Evolutionary conservation across 2,888 invertebrate species (phyloP).

Genomic region (Pterostichus madidus): DNA sequence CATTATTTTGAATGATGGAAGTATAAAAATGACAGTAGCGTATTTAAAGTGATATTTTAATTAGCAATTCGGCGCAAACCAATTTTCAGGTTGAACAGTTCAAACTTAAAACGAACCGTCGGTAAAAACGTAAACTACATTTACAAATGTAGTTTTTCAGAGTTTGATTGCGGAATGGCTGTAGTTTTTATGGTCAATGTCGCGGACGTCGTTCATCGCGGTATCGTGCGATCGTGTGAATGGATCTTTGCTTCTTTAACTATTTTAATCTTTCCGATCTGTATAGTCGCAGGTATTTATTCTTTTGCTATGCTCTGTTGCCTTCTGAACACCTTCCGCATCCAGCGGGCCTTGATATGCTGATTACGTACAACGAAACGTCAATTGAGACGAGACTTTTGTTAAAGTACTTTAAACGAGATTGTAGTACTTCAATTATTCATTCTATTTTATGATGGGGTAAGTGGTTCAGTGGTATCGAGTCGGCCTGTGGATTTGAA

Average conservation of each 20-base stretch:
- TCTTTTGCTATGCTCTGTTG: constrained; percentile 49
- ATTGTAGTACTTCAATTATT: too few relatives aligned
- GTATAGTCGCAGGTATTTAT: constrained; percentile 52
- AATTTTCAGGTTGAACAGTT: constrained; percentile 23
- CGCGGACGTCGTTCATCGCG: too few relatives aligned
- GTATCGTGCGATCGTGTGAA: constrained; percentile 3
- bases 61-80: neutral
- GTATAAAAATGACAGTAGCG: too few relatives aligned
- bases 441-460: too few relatives aligned
- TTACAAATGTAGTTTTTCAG: constrained; percentile 14
- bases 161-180: neutral
- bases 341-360: neutral
- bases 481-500: too few relatives aligned
- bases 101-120: neutral
- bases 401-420: too few relatives aligned
- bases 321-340: constrained; percentile 43
- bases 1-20: too few relatives aligned
- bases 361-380: too few relatives aligned
- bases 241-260: constrained; percentile 16
- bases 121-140: neutral
- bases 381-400: neutral
- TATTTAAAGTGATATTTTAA: too few relatives aligned
- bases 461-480: too few relatives aligned
- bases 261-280: constrained; percentile 57
- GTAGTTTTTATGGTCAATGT: constrained; percentile 1